Evolutionary conservation across 2,797 vertebrate genomes (phyloP), one percentile per base, ranked within the genome.

Genomic region (Clarias pachynema): DNA sequence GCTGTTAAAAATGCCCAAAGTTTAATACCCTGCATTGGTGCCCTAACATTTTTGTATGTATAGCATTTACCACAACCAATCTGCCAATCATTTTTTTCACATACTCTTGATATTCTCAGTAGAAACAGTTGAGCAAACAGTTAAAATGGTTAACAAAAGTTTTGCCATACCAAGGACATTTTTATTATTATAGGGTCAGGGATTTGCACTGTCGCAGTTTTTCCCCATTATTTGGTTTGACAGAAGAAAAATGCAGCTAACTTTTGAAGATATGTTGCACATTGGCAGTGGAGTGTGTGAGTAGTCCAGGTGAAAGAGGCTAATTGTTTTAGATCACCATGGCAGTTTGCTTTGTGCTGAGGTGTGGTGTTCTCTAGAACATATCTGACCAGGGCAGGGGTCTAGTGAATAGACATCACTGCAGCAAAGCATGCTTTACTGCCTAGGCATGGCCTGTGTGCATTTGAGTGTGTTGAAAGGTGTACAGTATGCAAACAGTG

Each of bases 401-500:
- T 60, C 24, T 59, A 60, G 65, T 77, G 14, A 49, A 59, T 66
- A 81, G 75, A 81, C 56, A 20, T 57, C n/a, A 26, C 20, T 63
- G 22, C 15, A 85, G 31, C 24, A 81, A 44, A 75, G 79, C 73
- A 59, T 86, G 75, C 65, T 82, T 49, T 84, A 70, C 56, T 88
- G 66, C 68, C n/a, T 53, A 77, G 66, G 16, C 44, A 31, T 73
- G 22, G 40, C 60, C 24, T n/a, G 63, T 72, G 57, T 68, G 49
- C 53, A 26, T 63, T 14, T 84, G 84, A 85, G 86, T 84, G 68
- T 73, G 73, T 82, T 86, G 81, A 86, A 89, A 87, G 89, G 85
- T 87, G 91, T 91, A n/a, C n/a, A n/a, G n/a, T n/a, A 85, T 89
- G 89, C 85, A 86, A 44, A 86, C 82, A 83, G 79, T 82, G 73